Percentiles rank a stretch among this genome's conserved stretches.
Conservation (phyloP, 2,888 invertebrate genomes). For the Rhagonycha lutea region DNA sequence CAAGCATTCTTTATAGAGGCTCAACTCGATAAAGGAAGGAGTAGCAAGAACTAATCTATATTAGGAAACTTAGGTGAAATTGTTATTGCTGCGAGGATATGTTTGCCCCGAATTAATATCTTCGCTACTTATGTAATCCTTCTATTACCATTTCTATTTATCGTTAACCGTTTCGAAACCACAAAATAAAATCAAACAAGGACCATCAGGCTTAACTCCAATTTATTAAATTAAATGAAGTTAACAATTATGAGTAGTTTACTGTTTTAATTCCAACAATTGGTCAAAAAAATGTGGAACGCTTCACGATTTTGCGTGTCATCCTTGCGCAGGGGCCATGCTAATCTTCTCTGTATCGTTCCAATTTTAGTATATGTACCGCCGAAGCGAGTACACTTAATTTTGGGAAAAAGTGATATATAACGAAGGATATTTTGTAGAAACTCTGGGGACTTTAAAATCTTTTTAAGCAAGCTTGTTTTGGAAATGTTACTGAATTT, state of each 20-base stretch:
- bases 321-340: conserved; percentile 92
- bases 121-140: conserved; percentile 27
- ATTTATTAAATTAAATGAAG: background rate
- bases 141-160: conserved; percentile 11
- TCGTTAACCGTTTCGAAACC: conserved; percentile 6
- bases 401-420: too few species aligned
- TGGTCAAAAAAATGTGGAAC: conserved; percentile 71
- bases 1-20: conserved; percentile 29
- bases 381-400: conserved; percentile 70
- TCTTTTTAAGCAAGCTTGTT: too few species aligned
- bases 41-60: conserved; percentile 35
- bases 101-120: conserved; percentile 34
- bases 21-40: conserved; percentile 28
- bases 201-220: background rate
- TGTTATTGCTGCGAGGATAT: conserved; percentile 35
- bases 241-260: background rate
- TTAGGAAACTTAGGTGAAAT: conserved; percentile 36
- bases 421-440: too few species aligned
- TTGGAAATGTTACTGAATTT: too few species aligned
- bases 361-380: conserved; percentile 86
- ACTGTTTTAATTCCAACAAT: background rate
- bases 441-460: too few species aligned
- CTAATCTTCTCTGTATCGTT: conserved; percentile 93
- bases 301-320: conserved; percentile 93
- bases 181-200: background rate